Evolutionary conservation across 2,888 invertebrate genomes (phyloP).

Genomic region (Aphidius colemani): DNA sequence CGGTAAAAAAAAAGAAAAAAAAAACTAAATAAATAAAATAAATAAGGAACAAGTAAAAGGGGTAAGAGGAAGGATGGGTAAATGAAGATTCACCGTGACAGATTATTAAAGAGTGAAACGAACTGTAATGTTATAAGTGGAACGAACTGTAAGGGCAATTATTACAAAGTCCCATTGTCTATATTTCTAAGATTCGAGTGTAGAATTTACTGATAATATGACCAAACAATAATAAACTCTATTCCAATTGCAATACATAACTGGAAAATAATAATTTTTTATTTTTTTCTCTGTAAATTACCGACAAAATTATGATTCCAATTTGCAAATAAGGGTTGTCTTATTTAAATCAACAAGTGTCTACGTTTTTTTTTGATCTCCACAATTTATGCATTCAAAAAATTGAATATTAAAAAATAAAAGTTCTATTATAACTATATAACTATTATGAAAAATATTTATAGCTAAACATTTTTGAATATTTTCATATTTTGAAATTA

Average conservation of each 20-base stretch:
- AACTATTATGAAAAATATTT: too few species aligned
- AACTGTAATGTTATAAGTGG: slow-evolving; percentile 25
- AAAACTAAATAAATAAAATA: slow-evolving; percentile 5
- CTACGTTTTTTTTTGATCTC: too few species aligned
- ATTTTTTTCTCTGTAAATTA: not conserved
- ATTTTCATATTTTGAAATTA: too few species aligned
- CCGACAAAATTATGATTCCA: not conserved
- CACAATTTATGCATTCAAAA: too few species aligned
- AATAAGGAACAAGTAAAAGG: slow-evolving; percentile 1
- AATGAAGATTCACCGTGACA: slow-evolving; percentile 21
- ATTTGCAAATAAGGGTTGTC: slow-evolving; percentile 23
- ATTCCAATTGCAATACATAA: too few species aligned
- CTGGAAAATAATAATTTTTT: not conserved
- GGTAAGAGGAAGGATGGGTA: too few species aligned
- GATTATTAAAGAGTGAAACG: slow-evolving; percentile 30
- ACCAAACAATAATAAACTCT: too few species aligned
- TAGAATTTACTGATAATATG: too few species aligned
- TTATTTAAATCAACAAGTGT: too few species aligned
- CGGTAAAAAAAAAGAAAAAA: not conserved
- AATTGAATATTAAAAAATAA: too few species aligned
- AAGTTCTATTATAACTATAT: too few species aligned
- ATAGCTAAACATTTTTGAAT: too few species aligned
- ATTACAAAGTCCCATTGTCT: slow-evolving; percentile 20
- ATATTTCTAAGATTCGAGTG: not conserved
- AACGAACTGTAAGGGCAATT: slow-evolving; percentile 27